Conservation (phyloP, 2,797 vertebrate species). For the Muscicapa comitata region DNA sequence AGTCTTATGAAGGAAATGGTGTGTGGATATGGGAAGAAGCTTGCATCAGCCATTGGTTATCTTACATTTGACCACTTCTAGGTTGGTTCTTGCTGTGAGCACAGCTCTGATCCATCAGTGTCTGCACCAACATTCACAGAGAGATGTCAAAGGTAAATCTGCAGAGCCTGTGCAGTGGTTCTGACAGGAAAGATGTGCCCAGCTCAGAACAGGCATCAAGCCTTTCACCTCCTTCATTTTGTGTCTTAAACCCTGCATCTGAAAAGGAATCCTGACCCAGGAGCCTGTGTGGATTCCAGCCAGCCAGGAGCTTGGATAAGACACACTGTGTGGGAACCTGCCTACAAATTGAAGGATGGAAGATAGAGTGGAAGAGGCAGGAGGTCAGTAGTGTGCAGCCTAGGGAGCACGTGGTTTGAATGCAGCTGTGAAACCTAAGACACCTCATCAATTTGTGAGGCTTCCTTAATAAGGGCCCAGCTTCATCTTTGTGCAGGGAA, state of each 20-base stretch:
- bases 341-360: background rate
- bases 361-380: background rate
- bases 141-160: background rate
- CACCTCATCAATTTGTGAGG: background rate
- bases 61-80: background rate
- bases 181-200: background rate
- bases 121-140: background rate
- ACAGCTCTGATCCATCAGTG: background rate
- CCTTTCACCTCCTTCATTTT: background rate
- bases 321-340: background rate
- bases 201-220: background rate
- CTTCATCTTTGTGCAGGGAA: background rate
- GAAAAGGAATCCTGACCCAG: background rate
- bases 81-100: background rate
- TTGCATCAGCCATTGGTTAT: background rate
- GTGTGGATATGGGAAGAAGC: too few species aligned
- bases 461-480: background rate
- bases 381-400: background rate
- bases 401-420: conserved; percentile 9
- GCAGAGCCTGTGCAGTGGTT: background rate
- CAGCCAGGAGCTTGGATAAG: background rate
- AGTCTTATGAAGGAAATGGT: too few species aligned
- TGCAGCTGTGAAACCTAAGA: background rate
- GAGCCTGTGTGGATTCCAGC: background rate
- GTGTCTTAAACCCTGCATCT: background rate